Conservation (phyloP, 1,140 invertebrate genomes). For the Tetramorium simillimum region DNA sequence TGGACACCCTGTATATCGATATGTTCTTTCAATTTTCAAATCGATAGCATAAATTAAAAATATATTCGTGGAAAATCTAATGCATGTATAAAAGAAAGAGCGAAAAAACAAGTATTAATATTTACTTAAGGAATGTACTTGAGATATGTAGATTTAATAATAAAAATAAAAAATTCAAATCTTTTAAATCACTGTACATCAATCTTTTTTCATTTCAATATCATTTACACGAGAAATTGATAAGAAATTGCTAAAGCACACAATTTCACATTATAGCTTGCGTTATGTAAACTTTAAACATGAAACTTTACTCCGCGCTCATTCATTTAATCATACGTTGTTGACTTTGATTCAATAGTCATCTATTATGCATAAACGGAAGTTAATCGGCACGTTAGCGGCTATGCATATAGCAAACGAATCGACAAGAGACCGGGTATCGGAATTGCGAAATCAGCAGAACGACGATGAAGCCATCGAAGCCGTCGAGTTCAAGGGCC, state of each 20-base stretch:
- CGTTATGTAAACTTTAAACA: not conserved
- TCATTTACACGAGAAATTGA: not conserved
- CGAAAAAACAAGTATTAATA: slow-evolving; percentile 4
- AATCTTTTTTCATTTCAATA: not conserved
- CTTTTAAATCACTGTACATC: not conserved
- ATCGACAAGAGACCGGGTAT: not conserved
- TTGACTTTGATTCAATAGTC: not conserved
- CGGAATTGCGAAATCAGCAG: not conserved
- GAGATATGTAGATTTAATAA: not conserved
- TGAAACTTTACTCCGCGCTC: not conserved
- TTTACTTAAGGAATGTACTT: not conserved
- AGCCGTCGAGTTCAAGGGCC: not conserved
- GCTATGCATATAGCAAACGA: not conserved
- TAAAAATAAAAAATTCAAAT: not conserved
- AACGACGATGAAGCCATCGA: not conserved
- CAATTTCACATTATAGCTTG: not conserved
- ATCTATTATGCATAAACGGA: not conserved
- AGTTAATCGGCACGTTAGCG: not conserved
- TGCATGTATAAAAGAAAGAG: not conserved
- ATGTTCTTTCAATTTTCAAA: not conserved
- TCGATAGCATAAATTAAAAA: not conserved
- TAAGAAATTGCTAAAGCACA: not conserved
- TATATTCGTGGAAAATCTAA: not conserved
- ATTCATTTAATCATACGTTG: not conserved
- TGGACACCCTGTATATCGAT: slow-evolving; percentile 6